Conservation (phyloP, 2,888 invertebrate genomes). For the Drosophila sordidula region DNA sequence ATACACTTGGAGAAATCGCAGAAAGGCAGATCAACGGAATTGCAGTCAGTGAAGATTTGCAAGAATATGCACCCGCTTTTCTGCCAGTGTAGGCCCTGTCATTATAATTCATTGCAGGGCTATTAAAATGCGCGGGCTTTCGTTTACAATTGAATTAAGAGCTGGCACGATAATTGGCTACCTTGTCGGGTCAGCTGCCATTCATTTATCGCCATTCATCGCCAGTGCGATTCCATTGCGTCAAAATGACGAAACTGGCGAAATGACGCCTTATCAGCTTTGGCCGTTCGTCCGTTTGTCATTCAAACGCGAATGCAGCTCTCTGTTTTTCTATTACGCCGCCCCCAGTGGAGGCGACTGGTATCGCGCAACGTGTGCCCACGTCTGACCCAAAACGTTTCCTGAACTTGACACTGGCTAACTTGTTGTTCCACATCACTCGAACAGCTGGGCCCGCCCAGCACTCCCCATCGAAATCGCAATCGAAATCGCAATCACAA, state of each 20-base stretch:
- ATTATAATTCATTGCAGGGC: slow-evolving; percentile 14
- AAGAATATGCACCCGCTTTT: background rate
- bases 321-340: slow-evolving; percentile 50
- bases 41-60: too few relatives aligned
- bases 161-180: slow-evolving; percentile 14
- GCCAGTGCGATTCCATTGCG: slow-evolving; percentile 40
- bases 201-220: slow-evolving; percentile 58
- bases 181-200: slow-evolving; percentile 27
- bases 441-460: background rate
- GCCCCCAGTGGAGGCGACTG: slow-evolving; percentile 23
- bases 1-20: background rate
- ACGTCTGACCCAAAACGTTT: slow-evolving; percentile 60
- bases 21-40: background rate
- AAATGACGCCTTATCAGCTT: slow-evolving; percentile 53
- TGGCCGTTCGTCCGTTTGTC: slow-evolving; percentile 40
- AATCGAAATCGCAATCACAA: background rate
- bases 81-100: slow-evolving; percentile 10
- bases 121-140: slow-evolving; percentile 45
- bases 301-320: slow-evolving; percentile 37
- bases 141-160: slow-evolving; percentile 38
- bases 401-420: slow-evolving; percentile 77
- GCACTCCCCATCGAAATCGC: background rate
- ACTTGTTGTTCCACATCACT: slow-evolving; percentile 51
- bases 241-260: slow-evolving; percentile 55
- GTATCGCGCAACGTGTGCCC: slow-evolving; percentile 22